Conservation (phyloP, 92 coral and sea anemone genomes). For the Porites rus region DNA sequence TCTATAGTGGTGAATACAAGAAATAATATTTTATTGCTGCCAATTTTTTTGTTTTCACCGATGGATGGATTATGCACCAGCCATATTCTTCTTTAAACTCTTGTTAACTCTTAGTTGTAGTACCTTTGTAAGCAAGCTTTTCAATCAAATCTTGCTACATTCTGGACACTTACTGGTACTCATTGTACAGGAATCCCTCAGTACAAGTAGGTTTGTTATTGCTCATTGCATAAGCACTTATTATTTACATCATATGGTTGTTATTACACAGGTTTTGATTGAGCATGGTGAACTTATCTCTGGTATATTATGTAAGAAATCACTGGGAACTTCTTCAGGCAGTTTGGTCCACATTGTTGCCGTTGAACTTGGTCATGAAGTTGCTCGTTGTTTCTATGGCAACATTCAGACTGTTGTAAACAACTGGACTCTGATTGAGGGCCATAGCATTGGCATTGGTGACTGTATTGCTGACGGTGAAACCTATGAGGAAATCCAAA, state of each 20-base stretch:
- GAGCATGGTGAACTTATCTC: constrained; percentile 96
- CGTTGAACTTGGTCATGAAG: constrained; percentile 94
- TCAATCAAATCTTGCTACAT: no score
- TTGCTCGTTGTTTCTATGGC: constrained; percentile 86
- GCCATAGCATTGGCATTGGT: constrained; percentile 99
- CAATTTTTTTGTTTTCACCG: no score
- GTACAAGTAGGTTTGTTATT: no score
- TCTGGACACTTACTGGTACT: no score
- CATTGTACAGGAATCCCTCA: no score
- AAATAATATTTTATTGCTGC: no score
- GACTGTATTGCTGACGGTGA: constrained; percentile 99
- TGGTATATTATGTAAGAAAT: constrained; percentile 94
- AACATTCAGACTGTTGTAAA: constrained; percentile 94
- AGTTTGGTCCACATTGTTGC: constrained; percentile 97
- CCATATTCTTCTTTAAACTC: no score
- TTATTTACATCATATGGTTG: neutral
- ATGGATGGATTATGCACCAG: no score
- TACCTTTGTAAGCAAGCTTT: no score
- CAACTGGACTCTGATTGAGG: constrained; percentile 97
- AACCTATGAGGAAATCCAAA: constrained; percentile 95
- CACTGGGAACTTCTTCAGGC: constrained; percentile 98
- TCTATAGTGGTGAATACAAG: no score
- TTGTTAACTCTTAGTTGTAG: no score
- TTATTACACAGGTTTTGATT: constrained; percentile 77
- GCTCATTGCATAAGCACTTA: neutral